Evolutionary conservation across 1,140 invertebrate genomes (phyloP).

Genomic region (Apis cerana): DNA sequence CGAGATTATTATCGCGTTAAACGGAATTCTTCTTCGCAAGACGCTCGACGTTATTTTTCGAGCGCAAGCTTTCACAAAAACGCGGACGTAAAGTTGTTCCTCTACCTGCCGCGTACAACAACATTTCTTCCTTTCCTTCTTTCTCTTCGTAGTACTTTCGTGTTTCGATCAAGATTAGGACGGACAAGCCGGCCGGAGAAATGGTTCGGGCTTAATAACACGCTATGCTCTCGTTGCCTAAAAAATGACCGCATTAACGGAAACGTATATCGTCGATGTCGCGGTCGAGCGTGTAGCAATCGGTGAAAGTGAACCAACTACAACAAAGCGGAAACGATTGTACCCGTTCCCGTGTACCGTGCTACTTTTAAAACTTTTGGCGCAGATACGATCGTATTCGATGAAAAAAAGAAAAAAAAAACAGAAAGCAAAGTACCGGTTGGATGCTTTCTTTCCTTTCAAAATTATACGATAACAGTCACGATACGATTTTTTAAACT

Average conservation of each 20-base stretch:
- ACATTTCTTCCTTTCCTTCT: background rate
- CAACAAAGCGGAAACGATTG: conserved; percentile 8
- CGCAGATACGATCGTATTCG: background rate
- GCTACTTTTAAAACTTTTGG: too few relatives aligned
- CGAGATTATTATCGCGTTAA: too few relatives aligned
- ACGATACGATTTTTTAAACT: too few relatives aligned
- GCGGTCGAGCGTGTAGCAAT: background rate
- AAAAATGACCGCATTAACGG: conserved; percentile 57
- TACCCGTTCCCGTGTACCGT: background rate
- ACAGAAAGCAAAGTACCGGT: too few relatives aligned
- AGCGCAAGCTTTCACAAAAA: conserved; percentile 35
- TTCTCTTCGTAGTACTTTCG: conserved; percentile 38
- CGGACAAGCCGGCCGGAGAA: conserved; percentile 42
- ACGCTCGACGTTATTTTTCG: conserved; percentile 50
- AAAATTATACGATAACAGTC: too few relatives aligned
- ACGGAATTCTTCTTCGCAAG: background rate
- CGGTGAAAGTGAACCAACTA: conserved; percentile 20
- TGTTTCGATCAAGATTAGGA: conserved; percentile 64
- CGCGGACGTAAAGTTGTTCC: conserved; percentile 27
- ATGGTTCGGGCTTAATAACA: conserved; percentile 51
- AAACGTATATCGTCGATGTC: conserved; percentile 27
- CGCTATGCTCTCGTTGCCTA: conserved; percentile 27
- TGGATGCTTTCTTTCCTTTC: too few relatives aligned
- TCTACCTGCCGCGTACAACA: conserved; percentile 43
- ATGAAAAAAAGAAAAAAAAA: too few relatives aligned